Conservation (phyloP, 37 sponge, comb jelly and placozoan genomes). For the Aphrocallistes beatrix region DNA sequence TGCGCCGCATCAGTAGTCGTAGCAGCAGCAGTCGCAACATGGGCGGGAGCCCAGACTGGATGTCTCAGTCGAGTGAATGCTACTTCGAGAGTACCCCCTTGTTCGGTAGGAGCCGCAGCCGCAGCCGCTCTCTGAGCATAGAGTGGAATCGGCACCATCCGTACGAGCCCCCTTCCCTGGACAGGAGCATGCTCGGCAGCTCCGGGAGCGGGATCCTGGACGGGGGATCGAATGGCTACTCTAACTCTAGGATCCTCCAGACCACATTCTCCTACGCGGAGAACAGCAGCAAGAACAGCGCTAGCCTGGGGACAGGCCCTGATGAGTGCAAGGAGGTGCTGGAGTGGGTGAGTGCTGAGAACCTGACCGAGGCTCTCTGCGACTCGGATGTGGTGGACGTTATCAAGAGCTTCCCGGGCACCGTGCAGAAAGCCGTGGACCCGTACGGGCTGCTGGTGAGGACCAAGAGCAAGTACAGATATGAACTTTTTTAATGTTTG, state of each 20-base stretch:
- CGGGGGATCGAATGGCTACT: background rate
- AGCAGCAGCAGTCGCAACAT: background rate
- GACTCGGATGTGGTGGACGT: background rate
- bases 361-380: background rate
- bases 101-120: background rate
- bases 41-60: slow-evolving; percentile 14
- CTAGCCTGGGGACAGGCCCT: background rate
- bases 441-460: background rate
- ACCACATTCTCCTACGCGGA: slow-evolving; percentile 2
- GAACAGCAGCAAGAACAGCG: background rate
- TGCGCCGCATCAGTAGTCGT: background rate
- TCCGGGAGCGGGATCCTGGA: background rate
- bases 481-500: background rate
- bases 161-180: background rate
- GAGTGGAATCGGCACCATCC: background rate
- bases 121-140: background rate
- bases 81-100: background rate
- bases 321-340: slow-evolving; percentile 5
- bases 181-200: background rate
- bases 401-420: background rate
- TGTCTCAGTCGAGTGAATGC: background rate
- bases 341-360: slow-evolving; percentile 4
- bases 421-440: slow-evolving; percentile 8
- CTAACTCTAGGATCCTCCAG: background rate
- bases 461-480: background rate